A percentile compares a stretch with the other conserved stretches of the same genome.
These are phyloP conservation scores for Prionailurus bengalensis DNA, from an alignment of 2,113 vertebrate species.

Conservation along the genomic window DNA sequence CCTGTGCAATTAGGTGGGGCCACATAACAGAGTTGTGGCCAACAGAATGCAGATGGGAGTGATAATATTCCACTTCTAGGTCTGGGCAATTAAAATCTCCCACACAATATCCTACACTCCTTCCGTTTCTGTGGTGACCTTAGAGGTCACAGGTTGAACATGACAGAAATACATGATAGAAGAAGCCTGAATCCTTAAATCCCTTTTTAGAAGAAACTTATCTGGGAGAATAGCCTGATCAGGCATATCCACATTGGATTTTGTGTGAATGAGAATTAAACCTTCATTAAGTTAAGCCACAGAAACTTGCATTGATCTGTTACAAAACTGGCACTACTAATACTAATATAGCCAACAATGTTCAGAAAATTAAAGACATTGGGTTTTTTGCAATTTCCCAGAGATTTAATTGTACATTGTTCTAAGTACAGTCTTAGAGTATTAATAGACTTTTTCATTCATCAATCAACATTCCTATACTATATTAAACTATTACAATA, in stretches of 20 bases:
- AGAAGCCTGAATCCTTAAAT: not conserved
- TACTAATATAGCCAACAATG: not conserved
- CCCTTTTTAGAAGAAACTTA: not conserved
- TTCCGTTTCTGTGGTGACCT: not conserved
- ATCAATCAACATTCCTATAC: not conserved
- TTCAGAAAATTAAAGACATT: not conserved
- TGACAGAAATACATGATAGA: not conserved
- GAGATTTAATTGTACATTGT: not conserved
- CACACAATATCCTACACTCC: not conserved
- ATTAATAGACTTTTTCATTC: not conserved
- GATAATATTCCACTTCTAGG: not conserved
- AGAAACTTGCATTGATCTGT: not conserved
- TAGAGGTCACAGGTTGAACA: not conserved
- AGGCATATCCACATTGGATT: not conserved
- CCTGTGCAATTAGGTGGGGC: not conserved
- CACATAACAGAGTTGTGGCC: not conserved
- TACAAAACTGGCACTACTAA: not conserved
- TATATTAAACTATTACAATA: not conserved
- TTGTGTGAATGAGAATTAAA: not conserved
- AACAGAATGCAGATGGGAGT: not conserved
- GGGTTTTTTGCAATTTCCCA: not conserved
- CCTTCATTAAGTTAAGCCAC: not conserved
- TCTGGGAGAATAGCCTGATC: not conserved
- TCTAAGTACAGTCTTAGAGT: not conserved
- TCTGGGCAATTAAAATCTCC: not conserved